Conservation (phyloP, 2,888 invertebrate genomes). For the Brachylomia viminalis region DNA sequence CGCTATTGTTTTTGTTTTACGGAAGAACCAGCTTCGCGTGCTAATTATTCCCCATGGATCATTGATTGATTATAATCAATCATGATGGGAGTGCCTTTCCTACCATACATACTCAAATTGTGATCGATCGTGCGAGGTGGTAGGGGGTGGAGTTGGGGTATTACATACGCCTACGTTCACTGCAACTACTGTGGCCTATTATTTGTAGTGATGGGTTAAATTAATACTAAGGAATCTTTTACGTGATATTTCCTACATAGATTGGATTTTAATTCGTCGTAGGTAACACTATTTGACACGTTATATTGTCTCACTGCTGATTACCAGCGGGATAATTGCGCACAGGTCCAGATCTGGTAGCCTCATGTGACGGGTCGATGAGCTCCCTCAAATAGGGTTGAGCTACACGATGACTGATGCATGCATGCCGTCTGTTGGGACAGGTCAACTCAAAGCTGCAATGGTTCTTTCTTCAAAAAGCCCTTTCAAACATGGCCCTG, state of each 20-base stretch:
- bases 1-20: background rate
- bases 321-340: background rate
- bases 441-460: too few species aligned
- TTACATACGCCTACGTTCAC: background rate
- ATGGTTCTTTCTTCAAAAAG: too few species aligned
- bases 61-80: conserved; percentile 56
- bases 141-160: background rate
- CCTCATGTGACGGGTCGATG: too few species aligned
- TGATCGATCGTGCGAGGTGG: conserved; percentile 45
- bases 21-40: conserved; percentile 5
- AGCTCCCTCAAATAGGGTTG: too few species aligned
- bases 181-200: conserved; percentile 1
- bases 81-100: conserved; percentile 16
- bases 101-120: conserved; percentile 42
- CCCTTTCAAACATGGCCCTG: too few species aligned
- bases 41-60: conserved; percentile 37
- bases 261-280: background rate
- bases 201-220: conserved; percentile 17
- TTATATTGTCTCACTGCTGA: background rate
- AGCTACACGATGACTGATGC: too few species aligned
- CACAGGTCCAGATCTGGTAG: too few species aligned
- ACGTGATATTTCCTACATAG: background rate
- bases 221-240: conserved; percentile 10
- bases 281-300: too few species aligned
- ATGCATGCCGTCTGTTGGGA: too few species aligned